Percentiles rank a stretch among this genome's conserved stretches.
phyloP scores from a whole-genome alignment of 2,797 vertebrate species.

The Sphaeramia orbicularis region DNA sequence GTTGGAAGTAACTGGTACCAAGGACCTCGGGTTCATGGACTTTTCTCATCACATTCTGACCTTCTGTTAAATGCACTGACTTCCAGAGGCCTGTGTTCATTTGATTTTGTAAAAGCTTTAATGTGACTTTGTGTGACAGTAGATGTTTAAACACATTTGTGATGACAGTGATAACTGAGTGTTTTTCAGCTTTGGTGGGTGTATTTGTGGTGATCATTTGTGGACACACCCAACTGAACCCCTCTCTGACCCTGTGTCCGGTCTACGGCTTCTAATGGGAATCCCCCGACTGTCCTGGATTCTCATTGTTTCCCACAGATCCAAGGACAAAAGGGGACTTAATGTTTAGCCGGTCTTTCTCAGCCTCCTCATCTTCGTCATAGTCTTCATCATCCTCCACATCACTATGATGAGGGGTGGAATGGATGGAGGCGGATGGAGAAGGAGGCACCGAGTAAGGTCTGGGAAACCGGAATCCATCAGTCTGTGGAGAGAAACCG shows the following conservation, averaged over 20 bases:
- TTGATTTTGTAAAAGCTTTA: neutral
- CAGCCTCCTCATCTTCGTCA: constrained; percentile 93
- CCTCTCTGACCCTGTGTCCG: neutral
- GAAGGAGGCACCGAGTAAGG: constrained; percentile 95
- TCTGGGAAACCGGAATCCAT: constrained; percentile 92
- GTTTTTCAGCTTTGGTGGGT: neutral
- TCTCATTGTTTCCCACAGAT: constrained; percentile 84
- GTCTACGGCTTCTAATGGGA: neutral
- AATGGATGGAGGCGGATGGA: constrained; percentile 90
- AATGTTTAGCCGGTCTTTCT: constrained; percentile 93
- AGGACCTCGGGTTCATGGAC: too few relatives aligned
- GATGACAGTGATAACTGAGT: too few relatives aligned
- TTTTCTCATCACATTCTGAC: too few relatives aligned
- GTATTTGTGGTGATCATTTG: constrained; percentile 1
- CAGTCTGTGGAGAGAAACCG: constrained; percentile 79
- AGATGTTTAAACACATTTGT: too few relatives aligned
- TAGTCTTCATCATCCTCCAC: constrained; percentile 88
- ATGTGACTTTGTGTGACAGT: too few relatives aligned
- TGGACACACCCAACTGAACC: neutral
- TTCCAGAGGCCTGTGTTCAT: neutral
- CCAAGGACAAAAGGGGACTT: constrained; percentile 88
- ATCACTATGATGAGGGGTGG: constrained; percentile 92
- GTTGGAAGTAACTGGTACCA: too few relatives aligned
- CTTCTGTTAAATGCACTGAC: neutral
- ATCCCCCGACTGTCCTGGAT: constrained; percentile 83